Base-by-base conservation (phyloP, 1,140 invertebrate species). In the Lycorma delicatula region DNA sequence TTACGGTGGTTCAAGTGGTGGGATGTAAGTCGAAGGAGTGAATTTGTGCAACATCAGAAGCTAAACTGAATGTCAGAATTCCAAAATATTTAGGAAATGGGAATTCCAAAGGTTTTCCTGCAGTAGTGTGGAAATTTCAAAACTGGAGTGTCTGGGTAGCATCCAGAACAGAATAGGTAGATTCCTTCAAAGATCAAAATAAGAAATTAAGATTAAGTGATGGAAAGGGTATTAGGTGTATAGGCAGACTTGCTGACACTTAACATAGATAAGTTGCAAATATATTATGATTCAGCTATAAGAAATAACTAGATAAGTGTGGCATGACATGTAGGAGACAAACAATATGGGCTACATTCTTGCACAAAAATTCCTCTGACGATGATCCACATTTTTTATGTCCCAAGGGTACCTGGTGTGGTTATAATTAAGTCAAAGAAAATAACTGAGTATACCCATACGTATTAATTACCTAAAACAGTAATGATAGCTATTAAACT, bases 1-100 rank as follows among this genome's bases (percentile, higher is more conserved):
- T 53, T 60, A 61, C 38, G 20, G n/a, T 44, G 59, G 59, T 38
- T 61, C 56, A 28, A 61, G 60, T 59, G 61, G 56, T 28, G 60
- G 57, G 47, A 65, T 64, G 62, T 62, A 65, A 47, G 58, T 59
- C 13, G 56, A 54, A 16, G 56, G 59, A 26, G 59, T 58, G 34
- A 50, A 63, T 64, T 25, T 62, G 56, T 60, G 34, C 50, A 52
- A 41, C n/a, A 27, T 65, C 60, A 12, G 29, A 54, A 27, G 27
- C 47, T 25, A 27, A 48, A 26, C 54, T 57, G 29, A 47, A 47
- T 38, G 18, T 54, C 16, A 27, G 36, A 18, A 28, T 36, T 13
- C 22, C 20, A n/a, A 26, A 38, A 41, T 28, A 44, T 20, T 28
- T 44, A 44, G 48, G 48, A 25, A 54, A 64, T 27, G 61, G 58